Conservation (phyloP, 1,140 invertebrate genomes). For the Procambarus clarkii region DNA sequence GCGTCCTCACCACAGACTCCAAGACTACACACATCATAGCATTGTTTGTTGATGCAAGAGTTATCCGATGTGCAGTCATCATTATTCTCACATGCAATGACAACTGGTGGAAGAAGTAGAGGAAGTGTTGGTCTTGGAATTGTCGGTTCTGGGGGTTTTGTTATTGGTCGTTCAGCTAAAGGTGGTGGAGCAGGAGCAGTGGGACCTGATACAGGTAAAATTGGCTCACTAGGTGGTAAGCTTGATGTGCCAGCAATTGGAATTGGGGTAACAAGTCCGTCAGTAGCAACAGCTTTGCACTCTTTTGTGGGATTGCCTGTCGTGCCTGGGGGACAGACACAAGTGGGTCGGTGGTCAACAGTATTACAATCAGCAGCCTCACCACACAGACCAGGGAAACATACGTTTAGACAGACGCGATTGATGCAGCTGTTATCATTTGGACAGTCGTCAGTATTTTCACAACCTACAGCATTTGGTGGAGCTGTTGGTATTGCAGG, state of each 20-base stretch:
- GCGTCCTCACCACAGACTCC: constrained; percentile 84
- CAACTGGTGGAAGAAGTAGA: constrained; percentile 80
- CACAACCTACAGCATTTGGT: constrained; percentile 23
- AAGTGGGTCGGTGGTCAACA: constrained; percentile 72
- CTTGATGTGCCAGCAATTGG: constrained; percentile 25
- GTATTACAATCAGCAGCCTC: constrained; percentile 74
- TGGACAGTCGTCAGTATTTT: constrained; percentile 35
- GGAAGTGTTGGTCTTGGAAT: constrained; percentile 74
- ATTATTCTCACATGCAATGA: constrained; percentile 85
- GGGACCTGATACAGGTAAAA: constrained; percentile 31
- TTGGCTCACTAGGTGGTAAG: not conserved
- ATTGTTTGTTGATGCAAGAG: constrained; percentile 87
- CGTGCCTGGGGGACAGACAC: constrained; percentile 74
- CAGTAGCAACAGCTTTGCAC: constrained; percentile 74
- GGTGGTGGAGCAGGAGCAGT: constrained; percentile 38
- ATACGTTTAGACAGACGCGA: constrained; percentile 45
- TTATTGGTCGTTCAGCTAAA: constrained; percentile 32
- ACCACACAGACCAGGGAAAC: constrained; percentile 76
- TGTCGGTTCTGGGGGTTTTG: constrained; percentile 14
- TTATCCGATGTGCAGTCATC: constrained; percentile 85
- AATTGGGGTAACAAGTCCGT: constrained; percentile 11
- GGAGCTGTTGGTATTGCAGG: constrained; percentile 19
- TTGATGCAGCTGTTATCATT: constrained; percentile 33
- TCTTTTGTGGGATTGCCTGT: constrained; percentile 76
- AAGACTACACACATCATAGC: constrained; percentile 86